Conservation (phyloP, 2,113 vertebrate genomes). For the Vireo altiloquus region DNA sequence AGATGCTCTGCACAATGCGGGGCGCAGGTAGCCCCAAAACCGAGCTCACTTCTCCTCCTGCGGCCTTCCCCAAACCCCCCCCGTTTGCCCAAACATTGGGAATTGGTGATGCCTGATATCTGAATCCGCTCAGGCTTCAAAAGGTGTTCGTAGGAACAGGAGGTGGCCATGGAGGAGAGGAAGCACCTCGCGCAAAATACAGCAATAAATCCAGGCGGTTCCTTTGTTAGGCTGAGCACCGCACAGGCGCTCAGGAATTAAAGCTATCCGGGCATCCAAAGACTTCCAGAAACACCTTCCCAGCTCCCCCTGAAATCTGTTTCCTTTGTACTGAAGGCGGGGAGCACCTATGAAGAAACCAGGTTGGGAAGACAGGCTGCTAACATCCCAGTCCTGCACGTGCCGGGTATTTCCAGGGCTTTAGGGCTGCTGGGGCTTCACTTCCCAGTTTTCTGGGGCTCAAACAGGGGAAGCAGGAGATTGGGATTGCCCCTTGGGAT, state of each 20-base stretch:
- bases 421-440: neutral
- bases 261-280: neutral
- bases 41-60: accelerated
- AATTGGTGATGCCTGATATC: neutral
- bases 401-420: neutral
- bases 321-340: neutral
- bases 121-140: accelerated
- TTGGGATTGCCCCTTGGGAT: conserved; percentile 14
- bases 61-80: neutral
- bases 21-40: neutral
- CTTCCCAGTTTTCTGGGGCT: neutral
- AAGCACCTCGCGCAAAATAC: neutral
- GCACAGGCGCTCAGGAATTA: neutral
- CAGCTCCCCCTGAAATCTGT: neutral
- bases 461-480: neutral
- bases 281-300: neutral
- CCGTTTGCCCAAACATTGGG: accelerated
- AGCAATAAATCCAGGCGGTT: neutral
- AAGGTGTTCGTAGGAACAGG: neutral
- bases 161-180: neutral
- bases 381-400: neutral
- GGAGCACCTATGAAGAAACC: neutral
- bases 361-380: neutral
- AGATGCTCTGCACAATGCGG: neutral
- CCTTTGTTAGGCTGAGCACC: neutral